Percentiles rank a stretch among this genome's conserved stretches.
phyloP scores from a whole-genome alignment of 1,140 invertebrate genomes.

The Sesamia nonagrioides region DNA sequence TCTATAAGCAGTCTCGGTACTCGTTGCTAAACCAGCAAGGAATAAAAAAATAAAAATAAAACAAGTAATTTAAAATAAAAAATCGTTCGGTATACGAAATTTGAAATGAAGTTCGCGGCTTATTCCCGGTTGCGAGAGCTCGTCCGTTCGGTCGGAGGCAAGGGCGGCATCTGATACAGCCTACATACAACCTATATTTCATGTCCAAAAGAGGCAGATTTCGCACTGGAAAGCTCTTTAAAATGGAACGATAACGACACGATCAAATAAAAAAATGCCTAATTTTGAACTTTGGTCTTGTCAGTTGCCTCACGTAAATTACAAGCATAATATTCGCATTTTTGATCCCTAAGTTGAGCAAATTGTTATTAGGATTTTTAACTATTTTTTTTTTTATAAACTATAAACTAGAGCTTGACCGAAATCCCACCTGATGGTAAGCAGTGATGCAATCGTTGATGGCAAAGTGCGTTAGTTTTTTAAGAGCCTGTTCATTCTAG shows the following conservation, averaged over 20 bases:
- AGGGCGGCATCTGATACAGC: constrained; percentile 68
- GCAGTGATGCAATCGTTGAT: too few species aligned
- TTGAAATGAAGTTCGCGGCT: neutral
- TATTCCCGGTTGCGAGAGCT: constrained; percentile 16
- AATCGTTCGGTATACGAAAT: neutral
- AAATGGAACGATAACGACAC: constrained; percentile 51
- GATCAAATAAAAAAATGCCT: too few species aligned
- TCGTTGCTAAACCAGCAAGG: neutral
- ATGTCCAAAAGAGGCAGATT: constrained; percentile 62
- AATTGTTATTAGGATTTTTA: too few species aligned
- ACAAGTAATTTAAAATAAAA: neutral
- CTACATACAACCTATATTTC: constrained; percentile 54
- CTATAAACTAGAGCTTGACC: too few species aligned
- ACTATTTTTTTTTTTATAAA: too few species aligned
- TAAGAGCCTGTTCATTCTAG: too few species aligned
- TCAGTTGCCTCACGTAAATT: too few species aligned
- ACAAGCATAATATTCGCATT: too few species aligned
- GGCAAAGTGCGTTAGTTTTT: too few species aligned
- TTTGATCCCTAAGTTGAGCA: too few species aligned
- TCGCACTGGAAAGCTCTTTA: constrained; percentile 52
- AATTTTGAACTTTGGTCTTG: too few species aligned
- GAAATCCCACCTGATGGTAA: too few species aligned
- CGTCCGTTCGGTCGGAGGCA: constrained; percentile 59
- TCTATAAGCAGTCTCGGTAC: constrained; percentile 12
- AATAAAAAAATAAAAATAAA: constrained; percentile 48